These are phyloP conservation scores for Ricordea florida DNA, from an alignment of 92 coral and sea anemone genomes.

Conservation along the genomic window DNA sequence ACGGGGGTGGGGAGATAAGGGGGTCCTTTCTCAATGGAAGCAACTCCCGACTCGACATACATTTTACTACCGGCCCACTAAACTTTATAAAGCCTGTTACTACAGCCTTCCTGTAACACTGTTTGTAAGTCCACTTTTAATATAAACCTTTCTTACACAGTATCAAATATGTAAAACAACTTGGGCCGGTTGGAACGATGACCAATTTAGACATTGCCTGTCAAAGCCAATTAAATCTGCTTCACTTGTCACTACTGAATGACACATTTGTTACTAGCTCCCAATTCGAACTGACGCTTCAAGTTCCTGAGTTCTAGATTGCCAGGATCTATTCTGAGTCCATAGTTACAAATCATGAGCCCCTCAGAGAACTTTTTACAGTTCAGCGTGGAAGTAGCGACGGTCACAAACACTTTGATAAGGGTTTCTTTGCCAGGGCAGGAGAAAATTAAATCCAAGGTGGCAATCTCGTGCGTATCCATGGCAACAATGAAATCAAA, in stretches of 20 bases:
- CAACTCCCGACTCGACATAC: no score
- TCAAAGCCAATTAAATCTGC: neutral
- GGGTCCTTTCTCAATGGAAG: no score
- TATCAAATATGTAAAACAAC: no score
- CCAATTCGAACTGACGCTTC: constrained; percentile 69
- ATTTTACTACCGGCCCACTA: no score
- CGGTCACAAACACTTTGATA: constrained; percentile 47
- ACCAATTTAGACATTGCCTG: no score
- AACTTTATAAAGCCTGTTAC: no score
- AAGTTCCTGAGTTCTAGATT: constrained; percentile 64
- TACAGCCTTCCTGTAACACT: no score
- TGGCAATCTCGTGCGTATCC: constrained; percentile 74
- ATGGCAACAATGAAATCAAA: constrained; percentile 73
- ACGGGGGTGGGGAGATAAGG: no score
- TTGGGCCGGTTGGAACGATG: no score
- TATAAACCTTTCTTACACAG: no score
- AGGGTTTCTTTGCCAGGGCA: constrained; percentile 72
- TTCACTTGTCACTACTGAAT: constrained; percentile 46
- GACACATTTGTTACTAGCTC: constrained; percentile 61
- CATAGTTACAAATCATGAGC: constrained; percentile 59
- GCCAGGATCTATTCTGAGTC: constrained; percentile 74
- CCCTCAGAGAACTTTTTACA: constrained; percentile 64
- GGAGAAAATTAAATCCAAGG: constrained; percentile 71
- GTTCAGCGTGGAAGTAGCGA: constrained; percentile 57
- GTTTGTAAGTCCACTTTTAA: no score